phyloP scores from a whole-genome alignment of 2,888 invertebrate species.

The Pterostichus niger region DNA sequence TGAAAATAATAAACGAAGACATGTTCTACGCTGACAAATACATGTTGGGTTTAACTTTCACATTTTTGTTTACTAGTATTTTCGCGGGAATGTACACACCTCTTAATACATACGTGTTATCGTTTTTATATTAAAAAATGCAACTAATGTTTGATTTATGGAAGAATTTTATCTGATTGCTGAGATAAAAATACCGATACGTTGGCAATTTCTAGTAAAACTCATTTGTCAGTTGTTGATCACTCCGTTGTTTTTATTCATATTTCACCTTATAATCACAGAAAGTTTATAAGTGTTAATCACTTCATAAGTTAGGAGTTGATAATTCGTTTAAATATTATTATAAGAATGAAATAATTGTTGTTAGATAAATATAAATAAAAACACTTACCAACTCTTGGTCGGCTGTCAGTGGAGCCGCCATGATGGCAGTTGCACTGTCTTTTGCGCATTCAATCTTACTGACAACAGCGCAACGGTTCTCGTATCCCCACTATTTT shows the following conservation, averaged over 20 bases:
- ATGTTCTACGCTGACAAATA: slow-evolving; percentile 52
- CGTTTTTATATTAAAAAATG: slow-evolving; percentile 33
- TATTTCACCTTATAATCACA: slow-evolving; percentile 50
- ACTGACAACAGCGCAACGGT: slow-evolving; percentile 66
- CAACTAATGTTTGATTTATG: background rate
- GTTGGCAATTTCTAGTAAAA: slow-evolving; percentile 61
- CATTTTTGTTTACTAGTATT: slow-evolving; percentile 65
- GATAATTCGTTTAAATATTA: background rate
- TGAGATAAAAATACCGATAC: slow-evolving; percentile 56
- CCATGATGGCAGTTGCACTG: slow-evolving; percentile 78
- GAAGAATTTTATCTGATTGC: slow-evolving; percentile 4
- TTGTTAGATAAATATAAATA: slow-evolving; percentile 56
- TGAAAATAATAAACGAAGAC: slow-evolving; percentile 67
- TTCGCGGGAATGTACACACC: slow-evolving; percentile 57
- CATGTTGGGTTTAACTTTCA: slow-evolving; percentile 59
- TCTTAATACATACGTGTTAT: background rate
- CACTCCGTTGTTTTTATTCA: slow-evolving; percentile 33
- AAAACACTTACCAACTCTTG: slow-evolving; percentile 86
- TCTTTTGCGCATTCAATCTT: slow-evolving; percentile 63
- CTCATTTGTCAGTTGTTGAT: slow-evolving; percentile 56
- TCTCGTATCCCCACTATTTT: slow-evolving; percentile 37
- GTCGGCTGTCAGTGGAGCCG: slow-evolving; percentile 87
- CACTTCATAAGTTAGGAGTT: background rate
- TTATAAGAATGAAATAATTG: background rate
- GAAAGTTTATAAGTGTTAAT: background rate